Evolutionary conservation across 2,113 vertebrate species (phyloP).

Genomic region (Campylomormyrus numenius): DNA sequence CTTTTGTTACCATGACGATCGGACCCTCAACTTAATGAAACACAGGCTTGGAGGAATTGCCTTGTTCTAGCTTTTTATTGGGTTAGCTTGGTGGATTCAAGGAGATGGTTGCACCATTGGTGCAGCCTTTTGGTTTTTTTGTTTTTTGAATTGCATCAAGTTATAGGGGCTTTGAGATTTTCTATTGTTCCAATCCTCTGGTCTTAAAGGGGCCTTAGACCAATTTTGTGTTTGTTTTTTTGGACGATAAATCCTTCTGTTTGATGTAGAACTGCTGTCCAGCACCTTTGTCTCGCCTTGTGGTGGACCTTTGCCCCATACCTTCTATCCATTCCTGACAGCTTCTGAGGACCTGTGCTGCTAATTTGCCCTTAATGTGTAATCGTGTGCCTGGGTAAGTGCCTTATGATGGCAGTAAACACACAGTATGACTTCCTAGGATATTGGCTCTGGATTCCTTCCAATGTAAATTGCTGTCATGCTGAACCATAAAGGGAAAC

Average conservation of each 20-base stretch:
- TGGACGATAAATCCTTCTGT: not conserved
- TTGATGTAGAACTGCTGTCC: not conserved
- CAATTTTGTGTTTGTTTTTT: not conserved
- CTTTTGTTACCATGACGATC: not conserved
- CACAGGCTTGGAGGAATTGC: not conserved
- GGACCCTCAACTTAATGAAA: not conserved
- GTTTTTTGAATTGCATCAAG: not conserved
- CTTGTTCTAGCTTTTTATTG: not conserved
- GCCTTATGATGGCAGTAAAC: not conserved
- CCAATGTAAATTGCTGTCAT: not conserved
- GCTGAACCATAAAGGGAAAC: not conserved
- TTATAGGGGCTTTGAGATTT: not conserved
- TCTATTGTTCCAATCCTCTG: not conserved
- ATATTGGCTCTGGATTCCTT: not conserved
- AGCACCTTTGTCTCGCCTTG: not conserved
- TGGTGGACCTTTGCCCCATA: not conserved
- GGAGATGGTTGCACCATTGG: not conserved
- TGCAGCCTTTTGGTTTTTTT: not conserved
- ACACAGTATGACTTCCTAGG: not conserved
- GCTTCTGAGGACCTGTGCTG: not conserved
- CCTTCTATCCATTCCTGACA: not conserved
- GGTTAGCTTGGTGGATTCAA: not conserved
- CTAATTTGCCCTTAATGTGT: not conserved
- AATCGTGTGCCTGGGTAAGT: not conserved
- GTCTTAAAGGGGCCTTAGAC: not conserved